phyloP scores from a whole-genome alignment of 1,140 invertebrate genomes.

The Sipha flava region DNA sequence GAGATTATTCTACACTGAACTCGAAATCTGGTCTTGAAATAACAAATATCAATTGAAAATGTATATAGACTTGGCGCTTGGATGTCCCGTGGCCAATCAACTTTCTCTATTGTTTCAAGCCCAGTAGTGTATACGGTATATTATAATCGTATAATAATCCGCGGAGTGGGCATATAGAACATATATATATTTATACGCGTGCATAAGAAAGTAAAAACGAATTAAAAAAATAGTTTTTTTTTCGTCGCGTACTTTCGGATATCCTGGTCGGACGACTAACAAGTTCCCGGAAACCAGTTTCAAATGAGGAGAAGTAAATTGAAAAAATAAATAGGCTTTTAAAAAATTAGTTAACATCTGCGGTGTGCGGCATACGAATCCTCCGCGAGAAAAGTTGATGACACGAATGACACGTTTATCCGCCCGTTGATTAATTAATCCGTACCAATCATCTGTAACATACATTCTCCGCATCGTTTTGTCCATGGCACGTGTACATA shows the following conservation, averaged over 20 bases:
- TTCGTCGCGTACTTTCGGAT: constrained; percentile 14
- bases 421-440: too few species aligned
- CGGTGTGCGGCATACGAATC: too few species aligned
- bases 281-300: not conserved
- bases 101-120: constrained; percentile 30
- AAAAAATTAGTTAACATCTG: too few species aligned
- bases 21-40: constrained; percentile 11
- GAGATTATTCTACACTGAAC: not conserved
- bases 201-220: constrained; percentile 19
- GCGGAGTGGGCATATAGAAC: not conserved
- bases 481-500: too few species aligned
- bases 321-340: not conserved
- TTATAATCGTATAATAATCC: not conserved
- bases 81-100: constrained; percentile 28
- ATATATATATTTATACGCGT: too few species aligned
- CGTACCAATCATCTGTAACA: too few species aligned
- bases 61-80: not conserved
- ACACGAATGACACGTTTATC: too few species aligned
- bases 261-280: not conserved
- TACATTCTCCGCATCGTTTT: too few species aligned
- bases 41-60: not conserved
- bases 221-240: not conserved
- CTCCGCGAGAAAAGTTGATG: too few species aligned
- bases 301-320: not conserved
- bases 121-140: not conserved